Conservation (phyloP, 2,113 vertebrate genomes). For the Brevimyrus niger region DNA sequence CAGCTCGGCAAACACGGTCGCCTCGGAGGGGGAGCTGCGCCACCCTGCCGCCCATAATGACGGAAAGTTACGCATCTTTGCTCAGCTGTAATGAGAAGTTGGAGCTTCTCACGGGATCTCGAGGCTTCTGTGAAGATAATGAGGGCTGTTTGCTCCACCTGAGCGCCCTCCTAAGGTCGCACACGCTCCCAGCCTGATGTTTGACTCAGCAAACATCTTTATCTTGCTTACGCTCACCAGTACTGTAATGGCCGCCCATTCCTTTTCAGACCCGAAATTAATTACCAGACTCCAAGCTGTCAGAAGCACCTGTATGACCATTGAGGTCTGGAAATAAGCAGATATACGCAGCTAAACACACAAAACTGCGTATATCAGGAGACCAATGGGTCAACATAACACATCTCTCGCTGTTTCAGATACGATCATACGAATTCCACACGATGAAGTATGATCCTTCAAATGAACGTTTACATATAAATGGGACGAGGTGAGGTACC, state of each 20-base stretch:
- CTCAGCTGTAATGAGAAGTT: slow-evolving; percentile 39
- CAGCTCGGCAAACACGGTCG: too few species aligned
- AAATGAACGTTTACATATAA: background rate
- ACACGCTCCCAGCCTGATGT: background rate
- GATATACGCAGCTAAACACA: background rate
- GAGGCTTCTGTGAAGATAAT: background rate
- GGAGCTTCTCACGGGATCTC: slow-evolving; percentile 14
- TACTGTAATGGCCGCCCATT: background rate
- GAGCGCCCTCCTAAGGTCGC: background rate
- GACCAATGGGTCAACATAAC: background rate
- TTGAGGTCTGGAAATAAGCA: background rate
- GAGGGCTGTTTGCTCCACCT: background rate
- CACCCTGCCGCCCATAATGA: background rate
- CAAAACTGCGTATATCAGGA: background rate
- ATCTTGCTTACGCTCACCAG: background rate
- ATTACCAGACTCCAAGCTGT: background rate
- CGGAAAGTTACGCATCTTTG: slow-evolving; percentile 26
- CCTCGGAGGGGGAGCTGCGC: background rate
- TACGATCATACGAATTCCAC: background rate
- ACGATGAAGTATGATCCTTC: background rate
- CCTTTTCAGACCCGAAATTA: background rate
- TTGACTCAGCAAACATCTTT: background rate
- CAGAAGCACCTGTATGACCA: background rate
- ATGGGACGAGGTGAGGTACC: too few species aligned
- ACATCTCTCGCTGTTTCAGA: background rate